Conservation (phyloP, 2,888 invertebrate species). For the Rhamphomyia laevipes region DNA sequence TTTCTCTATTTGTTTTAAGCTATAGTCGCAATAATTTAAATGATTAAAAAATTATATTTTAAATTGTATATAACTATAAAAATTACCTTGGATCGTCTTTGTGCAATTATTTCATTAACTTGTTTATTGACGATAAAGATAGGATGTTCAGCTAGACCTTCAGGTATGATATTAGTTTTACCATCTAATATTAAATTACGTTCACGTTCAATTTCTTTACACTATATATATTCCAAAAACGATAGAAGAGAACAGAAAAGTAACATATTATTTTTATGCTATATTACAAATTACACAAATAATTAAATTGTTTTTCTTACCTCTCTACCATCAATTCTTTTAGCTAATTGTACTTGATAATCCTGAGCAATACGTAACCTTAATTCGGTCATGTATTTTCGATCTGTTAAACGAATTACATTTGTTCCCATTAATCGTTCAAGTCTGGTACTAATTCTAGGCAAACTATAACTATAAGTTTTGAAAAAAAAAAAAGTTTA, state of each 20-base stretch:
- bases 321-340: conserved; percentile 45
- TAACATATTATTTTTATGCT: no score
- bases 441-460: conserved; percentile 34
- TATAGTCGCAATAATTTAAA: conserved; percentile 11
- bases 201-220: conserved; percentile 48
- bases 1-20: conserved; percentile 36
- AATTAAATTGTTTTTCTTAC: conserved; percentile 32
- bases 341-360: conserved; percentile 44
- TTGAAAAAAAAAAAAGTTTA: neutral
- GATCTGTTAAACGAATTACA: conserved; percentile 50
- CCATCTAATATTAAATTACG: conserved; percentile 49
- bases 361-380: conserved; percentile 47
- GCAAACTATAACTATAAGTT: conserved; percentile 32
- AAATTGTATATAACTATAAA: conserved; percentile 1
- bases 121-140: conserved; percentile 45
- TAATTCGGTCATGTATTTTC: conserved; percentile 50
- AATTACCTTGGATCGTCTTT: conserved; percentile 40
- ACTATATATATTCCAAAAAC: conserved; percentile 24
- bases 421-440: conserved; percentile 40
- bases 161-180: conserved; percentile 45
- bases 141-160: conserved; percentile 49
- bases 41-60: conserved; percentile 3
- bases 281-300: no score
- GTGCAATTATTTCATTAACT: conserved; percentile 40
- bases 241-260: no score